These are phyloP conservation scores for Strigamia maritima DNA, from an alignment of 2,888 invertebrate genomes.

Conservation along the genomic window DNA sequence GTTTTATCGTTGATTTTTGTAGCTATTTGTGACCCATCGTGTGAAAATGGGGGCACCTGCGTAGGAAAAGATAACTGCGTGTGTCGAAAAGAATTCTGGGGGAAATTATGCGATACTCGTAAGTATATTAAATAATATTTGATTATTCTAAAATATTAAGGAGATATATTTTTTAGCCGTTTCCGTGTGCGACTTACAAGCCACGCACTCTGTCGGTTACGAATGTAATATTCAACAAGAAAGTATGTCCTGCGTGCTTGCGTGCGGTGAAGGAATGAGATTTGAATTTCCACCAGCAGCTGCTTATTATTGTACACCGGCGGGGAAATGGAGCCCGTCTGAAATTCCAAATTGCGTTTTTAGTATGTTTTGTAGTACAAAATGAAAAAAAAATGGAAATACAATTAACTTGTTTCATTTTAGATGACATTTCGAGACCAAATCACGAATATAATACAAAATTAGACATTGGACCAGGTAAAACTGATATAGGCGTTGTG, in stretches of 20 bases:
- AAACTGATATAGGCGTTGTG: too few species aligned
- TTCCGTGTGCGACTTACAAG: conserved; percentile 58
- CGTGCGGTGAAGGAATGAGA: conserved; percentile 64
- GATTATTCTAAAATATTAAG: background rate
- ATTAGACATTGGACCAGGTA: too few species aligned
- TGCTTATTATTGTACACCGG: conserved; percentile 66
- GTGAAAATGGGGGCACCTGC: conserved; percentile 78
- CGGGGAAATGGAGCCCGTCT: conserved; percentile 65
- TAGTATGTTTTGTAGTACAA: conserved; percentile 35
- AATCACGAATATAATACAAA: too few species aligned
- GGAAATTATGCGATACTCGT: conserved; percentile 70
- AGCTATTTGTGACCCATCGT: conserved; percentile 68
- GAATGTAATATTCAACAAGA: conserved; percentile 65
- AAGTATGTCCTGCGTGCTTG: conserved; percentile 61
- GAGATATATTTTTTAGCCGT: background rate
- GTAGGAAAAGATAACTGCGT: conserved; percentile 71
- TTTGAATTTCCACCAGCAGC: conserved; percentile 63
- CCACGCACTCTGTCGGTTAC: conserved; percentile 73
- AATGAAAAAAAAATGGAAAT: too few species aligned
- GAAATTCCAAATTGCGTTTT: conserved; percentile 67
- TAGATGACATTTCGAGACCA: too few species aligned
- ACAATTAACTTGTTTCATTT: too few species aligned
- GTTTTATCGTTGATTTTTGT: background rate
- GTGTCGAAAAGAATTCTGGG: conserved; percentile 68
- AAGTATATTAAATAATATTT: conserved; percentile 47